A percentile compares a stretch with the other conserved stretches of the same genome.
These are phyloP conservation scores for Acanthosepion pharaonis DNA, from an alignment of 2,888 invertebrate genomes.

Conservation along the genomic window DNA sequence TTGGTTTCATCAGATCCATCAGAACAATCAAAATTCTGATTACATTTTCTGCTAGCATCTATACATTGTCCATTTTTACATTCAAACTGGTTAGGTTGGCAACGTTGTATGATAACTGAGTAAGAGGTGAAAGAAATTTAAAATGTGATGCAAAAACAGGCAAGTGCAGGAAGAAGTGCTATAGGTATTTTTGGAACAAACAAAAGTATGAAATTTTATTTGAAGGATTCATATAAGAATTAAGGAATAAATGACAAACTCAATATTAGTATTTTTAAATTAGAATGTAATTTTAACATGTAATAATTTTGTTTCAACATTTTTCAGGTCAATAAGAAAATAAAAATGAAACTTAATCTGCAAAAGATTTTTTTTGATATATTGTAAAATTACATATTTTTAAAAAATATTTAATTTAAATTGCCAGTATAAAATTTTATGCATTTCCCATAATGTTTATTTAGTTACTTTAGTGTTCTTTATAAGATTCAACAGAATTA, in stretches of 20 bases:
- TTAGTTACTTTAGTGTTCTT: constrained; percentile 58
- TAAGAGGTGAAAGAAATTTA: not conserved
- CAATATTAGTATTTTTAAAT: not conserved
- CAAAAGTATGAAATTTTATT: no score
- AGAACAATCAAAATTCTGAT: not conserved
- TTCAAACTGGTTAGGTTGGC: not conserved
- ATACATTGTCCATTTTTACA: not conserved
- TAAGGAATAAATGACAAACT: not conserved
- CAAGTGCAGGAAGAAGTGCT: not conserved
- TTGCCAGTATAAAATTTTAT: no score
- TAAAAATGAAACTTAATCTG: not conserved
- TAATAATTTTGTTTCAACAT: no score
- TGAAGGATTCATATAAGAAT: not conserved
- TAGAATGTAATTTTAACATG: not conserved
- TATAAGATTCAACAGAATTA: constrained; percentile 60
- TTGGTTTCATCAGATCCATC: not conserved
- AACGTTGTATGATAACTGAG: not conserved
- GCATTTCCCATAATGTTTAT: not conserved
- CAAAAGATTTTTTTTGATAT: not conserved
- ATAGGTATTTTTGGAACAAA: not conserved
- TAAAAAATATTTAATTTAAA: no score
- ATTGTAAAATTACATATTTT: not conserved
- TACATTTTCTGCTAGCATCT: not conserved
- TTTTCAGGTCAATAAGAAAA: no score
- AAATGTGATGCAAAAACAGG: not conserved